These are phyloP conservation scores for Physocephala rufipes DNA, from an alignment of 2,888 invertebrate genomes.

Conservation along the genomic window DNA sequence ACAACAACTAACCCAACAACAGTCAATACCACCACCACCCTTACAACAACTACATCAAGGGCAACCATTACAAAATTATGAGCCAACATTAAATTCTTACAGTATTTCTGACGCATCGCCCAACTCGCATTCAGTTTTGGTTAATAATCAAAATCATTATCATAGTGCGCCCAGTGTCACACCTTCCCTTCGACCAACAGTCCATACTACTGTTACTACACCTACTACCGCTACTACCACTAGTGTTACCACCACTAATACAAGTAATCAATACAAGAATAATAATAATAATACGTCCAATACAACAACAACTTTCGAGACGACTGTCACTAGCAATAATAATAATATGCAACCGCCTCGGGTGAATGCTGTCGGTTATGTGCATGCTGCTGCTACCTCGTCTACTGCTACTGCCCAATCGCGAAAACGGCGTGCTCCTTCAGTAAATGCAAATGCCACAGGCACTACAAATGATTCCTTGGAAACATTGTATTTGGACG, in stretches of 20 bases:
- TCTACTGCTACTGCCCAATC: constrained; percentile 8
- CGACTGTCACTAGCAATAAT: constrained; percentile 44
- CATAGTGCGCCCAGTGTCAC: constrained; percentile 30
- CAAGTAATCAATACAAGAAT: constrained; percentile 12
- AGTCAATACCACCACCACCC: constrained; percentile 43
- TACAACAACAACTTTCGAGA: constrained; percentile 34
- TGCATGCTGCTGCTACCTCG: background rate
- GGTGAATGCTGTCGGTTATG: constrained; percentile 14
- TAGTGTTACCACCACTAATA: too few species aligned
- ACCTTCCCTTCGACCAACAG: constrained; percentile 24
- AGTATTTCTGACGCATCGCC: constrained; percentile 17
- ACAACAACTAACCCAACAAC: constrained; percentile 39
- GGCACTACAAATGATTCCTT: constrained; percentile 47
- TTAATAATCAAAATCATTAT: constrained; percentile 24
- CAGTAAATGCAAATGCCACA: constrained; percentile 10
- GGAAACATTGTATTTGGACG: constrained; percentile 53
- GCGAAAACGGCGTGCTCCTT: constrained; percentile 38
- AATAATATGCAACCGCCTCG: constrained; percentile 47
- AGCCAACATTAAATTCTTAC: constrained; percentile 25
- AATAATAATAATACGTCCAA: constrained; percentile 35
- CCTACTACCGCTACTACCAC: too few species aligned
- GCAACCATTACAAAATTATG: constrained; percentile 20
- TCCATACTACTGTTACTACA: too few species aligned
- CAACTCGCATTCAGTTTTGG: constrained; percentile 10
- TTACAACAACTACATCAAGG: constrained; percentile 42